Conservation (phyloP, 2,888 invertebrate species). For the Calameuta pallipes region DNA sequence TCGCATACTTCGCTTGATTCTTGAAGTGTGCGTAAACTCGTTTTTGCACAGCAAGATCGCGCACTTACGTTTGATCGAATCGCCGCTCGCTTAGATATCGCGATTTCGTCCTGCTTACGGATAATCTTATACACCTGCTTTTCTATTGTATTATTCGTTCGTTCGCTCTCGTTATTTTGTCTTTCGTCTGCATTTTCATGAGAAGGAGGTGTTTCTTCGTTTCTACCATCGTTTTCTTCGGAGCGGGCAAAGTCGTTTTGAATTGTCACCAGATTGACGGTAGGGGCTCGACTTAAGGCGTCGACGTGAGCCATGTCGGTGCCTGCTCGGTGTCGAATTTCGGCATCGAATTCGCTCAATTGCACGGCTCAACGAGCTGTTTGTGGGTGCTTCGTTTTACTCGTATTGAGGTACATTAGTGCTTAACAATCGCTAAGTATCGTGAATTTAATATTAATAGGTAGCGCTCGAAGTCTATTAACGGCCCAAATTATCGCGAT, state of each 20-base stretch:
- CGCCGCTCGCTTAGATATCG: no score
- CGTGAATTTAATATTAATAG: conserved; percentile 30
- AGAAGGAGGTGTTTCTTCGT: no score
- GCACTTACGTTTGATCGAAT: no score
- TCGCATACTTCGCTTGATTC: not conserved
- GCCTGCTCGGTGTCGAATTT: not conserved
- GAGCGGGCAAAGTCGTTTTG: no score
- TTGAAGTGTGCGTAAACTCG: no score
- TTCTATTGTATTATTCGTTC: no score
- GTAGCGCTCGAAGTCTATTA: conserved; percentile 20
- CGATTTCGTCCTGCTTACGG: no score
- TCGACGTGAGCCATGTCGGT: not conserved
- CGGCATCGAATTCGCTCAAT: conserved; percentile 28
- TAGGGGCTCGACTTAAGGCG: not conserved
- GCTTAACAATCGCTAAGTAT: conserved; percentile 41
- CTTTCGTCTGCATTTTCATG: no score
- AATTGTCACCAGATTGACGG: not conserved
- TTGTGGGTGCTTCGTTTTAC: conserved; percentile 34
- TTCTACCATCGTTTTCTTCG: no score
- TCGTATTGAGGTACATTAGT: conserved; percentile 30
- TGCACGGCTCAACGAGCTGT: conserved; percentile 31
- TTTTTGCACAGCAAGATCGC: no score
- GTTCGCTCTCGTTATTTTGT: no score
- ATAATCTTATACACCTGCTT: no score
- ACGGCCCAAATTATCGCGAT: conserved; percentile 39